Evolutionary conservation across 1,140 invertebrate genomes (phyloP), one percentile per base, ranked within the genome.

Genomic region (Drosophila chauvacae): DNA sequence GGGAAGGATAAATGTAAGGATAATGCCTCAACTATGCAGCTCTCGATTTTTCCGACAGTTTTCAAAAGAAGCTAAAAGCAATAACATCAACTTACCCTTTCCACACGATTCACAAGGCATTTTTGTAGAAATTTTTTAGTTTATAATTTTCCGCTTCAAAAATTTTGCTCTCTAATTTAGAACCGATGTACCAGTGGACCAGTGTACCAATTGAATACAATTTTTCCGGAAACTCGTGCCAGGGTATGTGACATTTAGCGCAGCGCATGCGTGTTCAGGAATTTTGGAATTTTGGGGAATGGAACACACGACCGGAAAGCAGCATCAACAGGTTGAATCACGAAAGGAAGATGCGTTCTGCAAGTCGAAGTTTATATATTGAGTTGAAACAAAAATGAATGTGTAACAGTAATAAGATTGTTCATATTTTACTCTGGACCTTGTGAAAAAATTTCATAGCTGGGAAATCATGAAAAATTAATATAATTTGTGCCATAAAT

Each of bases 71-170:
- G 18, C 18, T 33, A 1, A 18, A 11, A n/a, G 11, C 6, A 35
- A 35, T 14, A 20, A 20, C 18, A 55, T 18, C 7, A 20, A 14
- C 13, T 62, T 28, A 88, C 91, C 81, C 30, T 91, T 91, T 70
- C 79, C 79, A 65, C 91, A 92, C 57, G 87, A 87, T 51, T 75
- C 65, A 33, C 91, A 92, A 39, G 91, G 91, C 91, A 91, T 91
- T 1, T 55, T 55, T 11, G 9, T 75, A 73, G 81, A 13, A 37
- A 33, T 11, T 33, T 10, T 14, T 75, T 81, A 44, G 1, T 20
- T 26, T 42, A 4, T 10, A 37, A 47, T 60, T 44, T 57, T 48
- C 50, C 16, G 37, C 13, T 18, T 3, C 14, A 30, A 20, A 50
- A 28, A 10, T 9, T n/a, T 16, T 11, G 4, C 9, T 33, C 16